Base-by-base conservation (phyloP, 2,113 vertebrate species). In the Dromas ardeola region DNA sequence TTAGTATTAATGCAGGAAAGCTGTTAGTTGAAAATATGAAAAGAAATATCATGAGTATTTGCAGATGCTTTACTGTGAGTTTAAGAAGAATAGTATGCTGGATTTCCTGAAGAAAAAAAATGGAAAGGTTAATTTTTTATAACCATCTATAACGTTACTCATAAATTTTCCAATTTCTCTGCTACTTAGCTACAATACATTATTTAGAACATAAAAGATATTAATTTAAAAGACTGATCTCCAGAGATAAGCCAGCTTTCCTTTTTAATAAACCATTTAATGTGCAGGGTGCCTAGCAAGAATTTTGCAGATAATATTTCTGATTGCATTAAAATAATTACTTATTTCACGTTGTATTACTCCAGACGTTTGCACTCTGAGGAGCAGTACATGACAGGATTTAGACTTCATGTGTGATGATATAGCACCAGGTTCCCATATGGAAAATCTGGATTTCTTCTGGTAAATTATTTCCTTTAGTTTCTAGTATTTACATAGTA, bases 161-260 rank as follows among this genome's bases (percentile, higher is more conserved):
- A 93, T 95, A 90, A 88, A 66, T 97, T 94, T 96, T 95, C 94
- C 93, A 94, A 87, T 95, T 95, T 95, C 70, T 82, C 53, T 95
- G 40, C 89, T 90, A 30, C 84, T 95, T 91, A 93, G 58, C 58
- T 96, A 21, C 43, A 66, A 79, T 94, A 78, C 50, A 94, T 94
- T 93, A 95, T 96, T 96, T 95, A 94, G 81, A 93, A 42, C 58
- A 86, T 91, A 81, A 96, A 95, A 97, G 77, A 55, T 91, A 91
- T 69, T 97, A 91, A 94, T 97, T 95, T 95, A 76, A 77, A 94
- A 91, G 71, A 76, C 49, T 94, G 73, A 94, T 95, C 84, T 90
- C 89, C 62, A 88, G 93, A 90, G 89, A 96, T 85, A 89, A 94
- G 62, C 18, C 73, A 89, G 27, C 72, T 90, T 85, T 95, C 73